Evolutionary conservation across 1,140 invertebrate species (phyloP).

Genomic region (Armadillidium nasatum): DNA sequence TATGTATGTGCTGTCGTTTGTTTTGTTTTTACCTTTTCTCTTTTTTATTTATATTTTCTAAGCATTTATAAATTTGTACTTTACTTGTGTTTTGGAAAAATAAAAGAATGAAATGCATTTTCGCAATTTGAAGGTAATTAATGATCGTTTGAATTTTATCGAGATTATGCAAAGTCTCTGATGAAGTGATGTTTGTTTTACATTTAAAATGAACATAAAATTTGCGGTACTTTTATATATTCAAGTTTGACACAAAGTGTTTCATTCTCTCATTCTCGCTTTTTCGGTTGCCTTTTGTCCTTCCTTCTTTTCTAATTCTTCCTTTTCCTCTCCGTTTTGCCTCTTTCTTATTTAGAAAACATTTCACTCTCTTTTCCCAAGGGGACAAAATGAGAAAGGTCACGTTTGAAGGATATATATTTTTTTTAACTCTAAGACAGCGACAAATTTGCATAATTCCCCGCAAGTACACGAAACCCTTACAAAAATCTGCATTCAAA

Average conservation of each 20-base stretch:
- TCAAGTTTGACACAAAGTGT: not conserved
- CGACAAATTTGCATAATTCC: slow-evolving; percentile 10
- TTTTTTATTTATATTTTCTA: no score
- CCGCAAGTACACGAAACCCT: slow-evolving; percentile 10
- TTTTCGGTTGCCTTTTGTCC: not conserved
- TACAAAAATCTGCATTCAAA: slow-evolving; percentile 8
- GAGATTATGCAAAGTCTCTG: no score
- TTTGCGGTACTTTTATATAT: not conserved
- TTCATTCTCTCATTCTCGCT: not conserved
- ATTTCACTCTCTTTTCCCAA: not conserved
- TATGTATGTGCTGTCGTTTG: no score
- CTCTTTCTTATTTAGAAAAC: not conserved
- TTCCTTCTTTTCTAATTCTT: not conserved
- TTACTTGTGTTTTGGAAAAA: no score
- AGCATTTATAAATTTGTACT: no score
- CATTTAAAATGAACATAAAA: no score
- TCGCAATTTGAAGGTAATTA: no score
- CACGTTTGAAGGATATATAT: slow-evolving; percentile 13
- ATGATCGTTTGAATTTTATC: no score
- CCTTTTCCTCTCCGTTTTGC: not conserved
- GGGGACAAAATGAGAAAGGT: not conserved
- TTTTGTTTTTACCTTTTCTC: no score
- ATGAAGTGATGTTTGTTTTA: no score
- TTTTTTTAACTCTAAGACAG: slow-evolving; percentile 12
- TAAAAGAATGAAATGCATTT: no score